phyloP scores from a whole-genome alignment of 2,113 vertebrate species.

The Mungos mungo region DNA sequence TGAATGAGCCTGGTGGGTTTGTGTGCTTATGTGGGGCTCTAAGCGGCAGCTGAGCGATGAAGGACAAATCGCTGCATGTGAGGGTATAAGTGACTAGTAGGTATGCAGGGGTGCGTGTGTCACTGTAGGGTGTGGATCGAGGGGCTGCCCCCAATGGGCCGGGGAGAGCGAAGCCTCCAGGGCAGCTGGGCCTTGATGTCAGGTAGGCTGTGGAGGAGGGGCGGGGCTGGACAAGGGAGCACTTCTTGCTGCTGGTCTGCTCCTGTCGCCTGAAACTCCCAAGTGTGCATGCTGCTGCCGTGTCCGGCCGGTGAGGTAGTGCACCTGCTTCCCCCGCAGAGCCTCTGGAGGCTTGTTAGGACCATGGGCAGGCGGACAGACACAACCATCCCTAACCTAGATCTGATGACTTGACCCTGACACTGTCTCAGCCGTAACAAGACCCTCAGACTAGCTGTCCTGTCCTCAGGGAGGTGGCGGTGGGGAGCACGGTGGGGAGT shows the following conservation, averaged over 20 bases:
- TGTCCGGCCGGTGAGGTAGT: not conserved
- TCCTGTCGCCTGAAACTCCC: not conserved
- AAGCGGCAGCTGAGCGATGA: not conserved
- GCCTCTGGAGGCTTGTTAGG: not conserved
- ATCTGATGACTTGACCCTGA: not conserved
- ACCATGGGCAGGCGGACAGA: not conserved
- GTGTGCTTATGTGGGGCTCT: not conserved
- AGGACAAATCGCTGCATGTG: not conserved
- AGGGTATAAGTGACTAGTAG: not conserved
- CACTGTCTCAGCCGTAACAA: not conserved
- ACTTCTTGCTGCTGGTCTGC: not conserved
- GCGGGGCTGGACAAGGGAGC: not conserved
- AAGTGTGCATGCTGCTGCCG: accelerated
- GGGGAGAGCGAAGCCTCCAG: not conserved
- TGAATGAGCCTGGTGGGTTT: not conserved
- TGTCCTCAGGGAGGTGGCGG: not conserved
- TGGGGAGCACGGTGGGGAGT: not conserved
- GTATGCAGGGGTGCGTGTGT: too few species aligned
- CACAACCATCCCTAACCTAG: too few species aligned
- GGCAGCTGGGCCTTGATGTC: not conserved
- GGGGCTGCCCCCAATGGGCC: not conserved
- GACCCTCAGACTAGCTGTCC: not conserved
- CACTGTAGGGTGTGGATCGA: not conserved
- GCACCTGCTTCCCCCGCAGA: not conserved
- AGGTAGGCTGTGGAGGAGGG: not conserved